phyloP scores from a whole-genome alignment of 37 sponge, comb jelly and placozoan species.

The Spongia lamella region DNA sequence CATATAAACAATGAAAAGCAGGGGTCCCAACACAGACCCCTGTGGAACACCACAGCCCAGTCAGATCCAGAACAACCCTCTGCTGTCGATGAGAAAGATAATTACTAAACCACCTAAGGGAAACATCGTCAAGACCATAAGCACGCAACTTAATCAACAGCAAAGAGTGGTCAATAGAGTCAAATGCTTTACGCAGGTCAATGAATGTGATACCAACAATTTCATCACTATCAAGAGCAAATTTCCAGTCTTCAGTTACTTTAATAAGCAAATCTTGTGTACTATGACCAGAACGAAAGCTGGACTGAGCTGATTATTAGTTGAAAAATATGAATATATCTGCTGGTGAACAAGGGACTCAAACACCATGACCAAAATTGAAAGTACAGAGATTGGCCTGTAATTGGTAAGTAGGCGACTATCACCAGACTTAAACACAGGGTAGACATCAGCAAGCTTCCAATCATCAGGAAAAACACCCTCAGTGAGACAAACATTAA shows the following conservation, averaged over 20 bases:
- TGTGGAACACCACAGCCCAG: slow-evolving; percentile 45
- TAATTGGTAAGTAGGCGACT: slow-evolving; percentile 16
- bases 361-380: slow-evolving; percentile 30
- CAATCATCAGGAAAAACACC: too few relatives aligned
- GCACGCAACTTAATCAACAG: slow-evolving; percentile 5
- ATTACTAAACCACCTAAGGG: slow-evolving; percentile 22
- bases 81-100: slow-evolving; percentile 26
- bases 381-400: slow-evolving; percentile 26
- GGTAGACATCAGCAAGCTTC: too few relatives aligned
- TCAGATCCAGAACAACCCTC: too few relatives aligned
- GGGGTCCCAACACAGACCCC: slow-evolving; percentile 35
- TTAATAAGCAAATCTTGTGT: slow-evolving; percentile 9
- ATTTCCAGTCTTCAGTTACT: slow-evolving; percentile 25
- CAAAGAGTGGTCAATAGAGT: slow-evolving; percentile 17
- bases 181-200: slow-evolving; percentile 37
- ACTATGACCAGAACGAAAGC: slow-evolving; percentile 19
- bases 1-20: slow-evolving; percentile 23
- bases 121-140: slow-evolving; percentile 7
- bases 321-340: slow-evolving; percentile 13
- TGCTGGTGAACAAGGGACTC: slow-evolving; percentile 33
- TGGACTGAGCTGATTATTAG: slow-evolving; percentile 11
- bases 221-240: neutral
- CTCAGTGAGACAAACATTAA: too few relatives aligned
- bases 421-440: too few relatives aligned
- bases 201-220: slow-evolving; percentile 20